Base-by-base conservation (phyloP, 2,888 invertebrate genomes). In the Caenorhabditis panamensis region DNA sequence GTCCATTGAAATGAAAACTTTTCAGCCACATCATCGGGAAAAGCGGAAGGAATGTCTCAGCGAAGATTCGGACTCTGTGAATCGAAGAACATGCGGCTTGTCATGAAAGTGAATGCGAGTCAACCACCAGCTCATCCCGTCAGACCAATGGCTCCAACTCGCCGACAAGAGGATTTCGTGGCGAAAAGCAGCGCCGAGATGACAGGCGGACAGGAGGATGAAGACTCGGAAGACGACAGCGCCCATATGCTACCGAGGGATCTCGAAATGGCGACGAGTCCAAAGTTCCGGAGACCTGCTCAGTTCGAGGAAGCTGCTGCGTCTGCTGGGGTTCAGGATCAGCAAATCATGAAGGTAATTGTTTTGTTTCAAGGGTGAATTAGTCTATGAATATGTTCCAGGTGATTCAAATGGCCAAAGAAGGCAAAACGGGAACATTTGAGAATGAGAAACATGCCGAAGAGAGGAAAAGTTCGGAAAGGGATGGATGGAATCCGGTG, bases 1-100 rank as follows among this genome's bases (percentile, higher is more conserved):
- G 4, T 16, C 37, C 4, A 41, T 11, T 41, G 11, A 41, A 13
- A 41, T 1, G 13, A 56, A n/a, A 20, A 22, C 26, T 37, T 75
- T 80, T 61, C 66, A 81, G 81, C 82, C 1, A 82, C 82, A 1
- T 82, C 82, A 9, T 58, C 58, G n/a, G 82, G 82, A 31, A 73
- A 64, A 58, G 18, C 18, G 2, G 63, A 59, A 9, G 77, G 82
- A 49, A 58, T 78, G 13, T 56, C 68, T 13, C 62, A 73, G 6
- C 28, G 49, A 31, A 37, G 41, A 18, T 36, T 44, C 9, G 82
- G 82, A 9, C 56, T 82, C 1, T 82, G 82, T 53, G 77, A 64
- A 44, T 47, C 77, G 22, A 49, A 59, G 5, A 82, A 82, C 61
- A 82, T 82, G 82, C 56, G 82, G 13, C 41, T 82, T 18, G 28